Percentiles rank a stretch among this genome's conserved stretches.
Conservation (phyloP, 2,797 vertebrate genomes). For the Iguana delicatissima region DNA sequence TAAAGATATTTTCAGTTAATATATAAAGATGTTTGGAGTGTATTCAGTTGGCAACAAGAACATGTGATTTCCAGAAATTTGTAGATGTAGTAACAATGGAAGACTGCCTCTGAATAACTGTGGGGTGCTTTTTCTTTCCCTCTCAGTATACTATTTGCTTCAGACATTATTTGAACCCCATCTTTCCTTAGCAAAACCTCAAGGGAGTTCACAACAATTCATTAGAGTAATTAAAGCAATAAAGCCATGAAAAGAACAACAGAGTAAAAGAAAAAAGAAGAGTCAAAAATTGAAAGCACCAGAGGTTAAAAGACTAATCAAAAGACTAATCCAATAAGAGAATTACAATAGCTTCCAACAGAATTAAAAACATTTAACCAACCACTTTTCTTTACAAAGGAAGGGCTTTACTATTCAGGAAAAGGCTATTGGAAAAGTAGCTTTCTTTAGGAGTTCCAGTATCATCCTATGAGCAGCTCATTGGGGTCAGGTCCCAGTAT, state of each 20-base stretch:
- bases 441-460: neutral
- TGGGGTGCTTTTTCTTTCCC: neutral
- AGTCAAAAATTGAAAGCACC: neutral
- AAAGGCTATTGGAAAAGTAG: neutral
- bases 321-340: neutral
- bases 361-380: neutral
- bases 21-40: neutral
- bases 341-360: neutral
- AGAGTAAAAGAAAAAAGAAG: neutral
- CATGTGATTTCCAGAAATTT: neutral
- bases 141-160: neutral
- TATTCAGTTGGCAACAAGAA: neutral
- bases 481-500: no score
- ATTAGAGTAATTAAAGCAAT: neutral
- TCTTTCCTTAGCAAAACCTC: neutral
- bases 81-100: neutral
- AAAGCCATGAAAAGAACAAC: neutral
- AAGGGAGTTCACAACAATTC: neutral
- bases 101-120: neutral
- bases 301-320: neutral
- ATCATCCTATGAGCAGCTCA: neutral
- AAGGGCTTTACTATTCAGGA: neutral
- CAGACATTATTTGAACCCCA: neutral
- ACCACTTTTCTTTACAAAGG: neutral
- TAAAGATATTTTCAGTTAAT: neutral